Evolutionary conservation across 2,888 invertebrate species (phyloP), one percentile per base, ranked within the genome.

Genomic region (Marronus borbonicus): DNA sequence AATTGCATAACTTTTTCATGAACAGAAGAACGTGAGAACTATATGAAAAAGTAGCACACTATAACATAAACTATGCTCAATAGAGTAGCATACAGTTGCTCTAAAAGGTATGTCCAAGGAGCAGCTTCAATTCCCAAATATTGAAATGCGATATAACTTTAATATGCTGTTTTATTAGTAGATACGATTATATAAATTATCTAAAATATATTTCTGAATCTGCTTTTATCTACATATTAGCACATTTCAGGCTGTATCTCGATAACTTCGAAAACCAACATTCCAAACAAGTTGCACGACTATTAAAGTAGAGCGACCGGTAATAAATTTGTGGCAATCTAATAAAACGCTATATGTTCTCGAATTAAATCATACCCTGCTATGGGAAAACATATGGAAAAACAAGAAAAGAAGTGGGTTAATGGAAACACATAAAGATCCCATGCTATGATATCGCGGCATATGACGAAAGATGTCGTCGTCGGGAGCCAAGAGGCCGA

Each of bases 371-470:
- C 58, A 44, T 72, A 72, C 12, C 12, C 72, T 72, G n/a, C 39
- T 17, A 36, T 17, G 44, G 36, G 44, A 44, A 20, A 39, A 20
- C 58, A 58, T 72, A 72, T 58, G 39, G 58, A 72, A 72, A 72
- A 58, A 76, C 76, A 58, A 76, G 20, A 55, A 24, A 66, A 66
- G 58, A 76, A 76, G 55, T 76, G 36, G 76, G 76, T 76, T 76
- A 76, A 76, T 76, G 76, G 76, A 58, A 66, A 55, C 76, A 66
- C 58, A 76, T 76, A 76, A 76, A 76, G 68, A 76, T 76, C 68
- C 76, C 66, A 68, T 44, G 76, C 76, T 55, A 76, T 76, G 76
- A 76, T 76, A 76, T 76, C 77, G 72, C 70, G 72, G 70, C 77
- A 77, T 77, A 70, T 77, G 77, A 64, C 77, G 77, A 69, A 77